phyloP scores from a whole-genome alignment of 2,113 vertebrate species.

The Crotalus tigris region DNA sequence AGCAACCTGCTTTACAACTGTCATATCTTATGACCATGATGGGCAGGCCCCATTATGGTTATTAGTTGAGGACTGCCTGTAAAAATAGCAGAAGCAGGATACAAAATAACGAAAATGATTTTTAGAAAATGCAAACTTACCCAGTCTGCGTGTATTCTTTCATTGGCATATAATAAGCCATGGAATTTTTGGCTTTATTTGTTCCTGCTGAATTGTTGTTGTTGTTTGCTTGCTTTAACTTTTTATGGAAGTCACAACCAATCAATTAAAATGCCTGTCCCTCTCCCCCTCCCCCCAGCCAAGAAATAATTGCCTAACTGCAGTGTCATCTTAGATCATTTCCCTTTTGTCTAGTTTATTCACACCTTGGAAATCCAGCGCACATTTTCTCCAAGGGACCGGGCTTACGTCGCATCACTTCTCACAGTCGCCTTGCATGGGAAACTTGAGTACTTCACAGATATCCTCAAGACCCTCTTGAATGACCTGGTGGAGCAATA shows the following conservation, averaged over 20 bases:
- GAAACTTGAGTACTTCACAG: constrained; percentile 96
- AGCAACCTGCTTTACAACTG: neutral
- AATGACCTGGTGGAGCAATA: constrained; percentile 96
- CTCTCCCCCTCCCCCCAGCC: neutral
- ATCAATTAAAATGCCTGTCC: neutral
- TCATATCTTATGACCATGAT: neutral
- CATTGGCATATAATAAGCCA: neutral
- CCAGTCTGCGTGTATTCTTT: neutral
- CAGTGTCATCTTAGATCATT: neutral
- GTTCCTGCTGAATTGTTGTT: neutral
- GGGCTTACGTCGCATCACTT: constrained; percentile 91
- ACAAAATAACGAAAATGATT: neutral
- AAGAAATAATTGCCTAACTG: neutral
- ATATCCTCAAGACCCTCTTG: constrained; percentile 94
- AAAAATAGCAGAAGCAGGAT: neutral
- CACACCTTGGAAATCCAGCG: constrained; percentile 96
- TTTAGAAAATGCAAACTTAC: neutral
- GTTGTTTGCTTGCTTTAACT: neutral
- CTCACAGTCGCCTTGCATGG: constrained; percentile 92
- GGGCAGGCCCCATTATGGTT: neutral
- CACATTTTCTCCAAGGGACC: constrained; percentile 90
- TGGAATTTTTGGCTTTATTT: neutral
- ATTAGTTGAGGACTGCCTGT: neutral
- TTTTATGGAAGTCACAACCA: neutral
- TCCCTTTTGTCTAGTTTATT: constrained; percentile 77